Conservation (phyloP, 2,888 invertebrate species). For the Glaucopsyche alexis region DNA sequence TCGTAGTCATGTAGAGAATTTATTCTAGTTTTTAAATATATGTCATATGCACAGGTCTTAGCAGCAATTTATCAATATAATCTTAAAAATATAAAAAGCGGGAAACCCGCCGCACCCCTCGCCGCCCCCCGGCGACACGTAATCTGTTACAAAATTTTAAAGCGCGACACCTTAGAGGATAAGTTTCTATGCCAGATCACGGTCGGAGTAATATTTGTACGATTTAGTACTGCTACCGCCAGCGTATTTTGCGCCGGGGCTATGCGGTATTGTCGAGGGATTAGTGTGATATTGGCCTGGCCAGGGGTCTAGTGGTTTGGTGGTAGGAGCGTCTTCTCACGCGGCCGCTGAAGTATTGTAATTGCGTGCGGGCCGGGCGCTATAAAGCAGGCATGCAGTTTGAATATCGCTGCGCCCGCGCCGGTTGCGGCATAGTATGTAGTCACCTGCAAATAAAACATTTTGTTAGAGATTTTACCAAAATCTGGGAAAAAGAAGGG, state of each 20-base stretch:
- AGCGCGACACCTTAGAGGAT: too few species aligned
- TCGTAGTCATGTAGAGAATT: too few species aligned
- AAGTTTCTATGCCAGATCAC: slow-evolving; percentile 38
- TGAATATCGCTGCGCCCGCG: slow-evolving; percentile 46
- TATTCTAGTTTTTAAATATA: too few species aligned
- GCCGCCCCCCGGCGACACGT: too few species aligned
- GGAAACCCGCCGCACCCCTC: too few species aligned
- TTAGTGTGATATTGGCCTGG: slow-evolving; percentile 29
- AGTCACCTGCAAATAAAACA: slow-evolving; percentile 33
- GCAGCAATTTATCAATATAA: too few species aligned
- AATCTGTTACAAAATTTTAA: too few species aligned
- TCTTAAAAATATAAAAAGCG: too few species aligned
- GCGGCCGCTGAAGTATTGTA: slow-evolving; percentile 51
- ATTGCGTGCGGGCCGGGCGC: slow-evolving; percentile 52
- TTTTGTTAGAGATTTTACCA: not conserved
- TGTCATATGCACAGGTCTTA: too few species aligned
- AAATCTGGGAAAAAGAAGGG: not conserved
- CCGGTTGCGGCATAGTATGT: slow-evolving; percentile 41
- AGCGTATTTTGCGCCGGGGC: not conserved
- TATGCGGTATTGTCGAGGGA: not conserved
- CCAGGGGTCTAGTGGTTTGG: not conserved
- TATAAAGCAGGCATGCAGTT: slow-evolving; percentile 52
- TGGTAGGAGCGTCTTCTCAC: slow-evolving; percentile 49
- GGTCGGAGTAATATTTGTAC: slow-evolving; percentile 54
- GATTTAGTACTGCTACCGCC: slow-evolving; percentile 42